Percentiles rank a stretch among this genome's conserved stretches.
Evolutionary conservation across 2,113 vertebrate species (phyloP).

Genomic region (Pteronura brasiliensis): DNA sequence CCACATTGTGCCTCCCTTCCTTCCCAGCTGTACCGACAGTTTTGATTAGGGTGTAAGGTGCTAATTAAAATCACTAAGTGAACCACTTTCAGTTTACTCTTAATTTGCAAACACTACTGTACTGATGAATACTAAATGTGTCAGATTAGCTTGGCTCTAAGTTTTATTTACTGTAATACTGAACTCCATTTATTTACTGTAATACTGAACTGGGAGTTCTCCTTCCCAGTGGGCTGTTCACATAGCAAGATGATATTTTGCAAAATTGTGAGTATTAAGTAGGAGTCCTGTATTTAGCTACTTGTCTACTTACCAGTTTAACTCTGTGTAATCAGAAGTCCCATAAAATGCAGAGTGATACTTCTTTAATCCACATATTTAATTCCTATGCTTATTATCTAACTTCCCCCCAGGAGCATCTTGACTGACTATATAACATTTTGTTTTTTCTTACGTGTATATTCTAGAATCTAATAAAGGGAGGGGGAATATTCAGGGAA

Average conservation of each 20-base stretch:
- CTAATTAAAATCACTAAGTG: slow-evolving; percentile 52
- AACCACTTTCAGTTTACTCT: neutral
- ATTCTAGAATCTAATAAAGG: neutral
- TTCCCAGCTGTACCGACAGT: neutral
- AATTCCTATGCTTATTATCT: neutral
- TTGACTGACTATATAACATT: neutral
- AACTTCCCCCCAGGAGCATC: neutral
- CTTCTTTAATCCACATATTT: neutral
- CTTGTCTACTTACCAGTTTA: neutral
- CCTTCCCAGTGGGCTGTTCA: neutral
- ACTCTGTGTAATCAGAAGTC: neutral
- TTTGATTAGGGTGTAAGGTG: slow-evolving; percentile 43
- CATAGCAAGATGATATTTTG: neutral
- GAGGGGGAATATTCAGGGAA: neutral
- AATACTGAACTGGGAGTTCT: too few relatives aligned
- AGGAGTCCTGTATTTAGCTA: neutral
- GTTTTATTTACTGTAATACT: slow-evolving; percentile 38
- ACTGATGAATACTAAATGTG: neutral
- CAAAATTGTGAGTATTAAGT: neutral
- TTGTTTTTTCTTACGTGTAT: neutral
- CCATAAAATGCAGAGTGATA: neutral
- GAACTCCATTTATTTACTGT: neutral
- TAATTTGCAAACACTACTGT: slow-evolving; percentile 9
- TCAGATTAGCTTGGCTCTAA: slow-evolving; percentile 51
- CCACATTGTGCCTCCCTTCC: neutral